A percentile compares a stretch with the other conserved stretches of the same genome.
Conservation (phyloP, 2,113 vertebrate species). For the Antechinus flavipes region DNA sequence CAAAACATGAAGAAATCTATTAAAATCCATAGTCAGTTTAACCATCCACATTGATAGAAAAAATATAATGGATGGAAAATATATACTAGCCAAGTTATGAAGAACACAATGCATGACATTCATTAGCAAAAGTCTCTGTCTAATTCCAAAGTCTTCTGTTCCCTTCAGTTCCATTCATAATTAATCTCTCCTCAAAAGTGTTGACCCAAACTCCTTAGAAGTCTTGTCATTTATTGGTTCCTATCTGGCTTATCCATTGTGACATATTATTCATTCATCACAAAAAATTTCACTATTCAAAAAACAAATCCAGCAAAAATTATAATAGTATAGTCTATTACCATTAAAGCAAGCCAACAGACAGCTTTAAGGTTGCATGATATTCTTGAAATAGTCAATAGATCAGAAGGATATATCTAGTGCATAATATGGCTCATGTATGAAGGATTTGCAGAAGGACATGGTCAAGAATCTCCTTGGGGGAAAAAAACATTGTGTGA, state of each 20-base stretch:
- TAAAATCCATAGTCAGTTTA: neutral
- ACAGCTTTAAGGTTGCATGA: neutral
- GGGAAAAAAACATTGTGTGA: neutral
- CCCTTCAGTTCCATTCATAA: neutral
- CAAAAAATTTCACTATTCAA: conserved; percentile 36
- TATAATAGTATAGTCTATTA: conserved; percentile 29
- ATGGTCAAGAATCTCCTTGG: neutral
- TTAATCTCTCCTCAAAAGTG: neutral
- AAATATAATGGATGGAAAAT: neutral
- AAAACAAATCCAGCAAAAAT: conserved; percentile 51
- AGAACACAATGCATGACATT: neutral
- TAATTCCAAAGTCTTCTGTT: neutral
- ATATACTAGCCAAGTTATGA: neutral
- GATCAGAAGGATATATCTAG: neutral
- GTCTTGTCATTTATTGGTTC: conserved; percentile 10
- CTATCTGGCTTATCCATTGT: neutral
- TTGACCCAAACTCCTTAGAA: conserved; percentile 26
- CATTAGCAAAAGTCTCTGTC: neutral
- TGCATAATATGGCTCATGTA: neutral
- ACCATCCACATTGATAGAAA: neutral
- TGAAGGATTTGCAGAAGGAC: neutral
- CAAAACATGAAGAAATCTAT: neutral
- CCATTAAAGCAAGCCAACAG: neutral
- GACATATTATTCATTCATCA: neutral
- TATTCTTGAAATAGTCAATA: neutral